Conservation (phyloP, 2,113 vertebrate species). For the Cyanistes caeruleus region DNA sequence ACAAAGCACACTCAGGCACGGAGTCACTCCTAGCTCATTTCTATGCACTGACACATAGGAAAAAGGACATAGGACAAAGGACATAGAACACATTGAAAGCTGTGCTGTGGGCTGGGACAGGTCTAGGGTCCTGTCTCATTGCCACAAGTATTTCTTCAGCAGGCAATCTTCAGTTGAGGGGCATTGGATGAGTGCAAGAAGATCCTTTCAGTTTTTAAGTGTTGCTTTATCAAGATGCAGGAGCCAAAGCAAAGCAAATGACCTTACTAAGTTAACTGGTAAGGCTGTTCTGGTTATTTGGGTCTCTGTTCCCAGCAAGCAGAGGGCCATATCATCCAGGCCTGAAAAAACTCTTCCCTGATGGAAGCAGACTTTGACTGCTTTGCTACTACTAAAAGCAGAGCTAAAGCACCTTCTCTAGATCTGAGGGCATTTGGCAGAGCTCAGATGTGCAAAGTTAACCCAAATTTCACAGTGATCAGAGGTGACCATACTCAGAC, state of each 20-base stretch:
- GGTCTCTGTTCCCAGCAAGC: accelerated
- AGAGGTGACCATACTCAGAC: background rate
- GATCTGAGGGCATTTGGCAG: background rate
- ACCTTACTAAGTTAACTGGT: background rate
- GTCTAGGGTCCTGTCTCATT: background rate
- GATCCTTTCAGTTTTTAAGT: background rate
- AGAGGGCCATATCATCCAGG: background rate
- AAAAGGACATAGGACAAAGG: no score
- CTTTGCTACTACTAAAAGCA: background rate
- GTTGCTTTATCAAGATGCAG: background rate
- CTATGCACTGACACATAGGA: background rate
- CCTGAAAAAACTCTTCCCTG: background rate
- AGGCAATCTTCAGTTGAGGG: background rate
- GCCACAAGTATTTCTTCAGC: background rate
- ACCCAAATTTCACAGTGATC: background rate
- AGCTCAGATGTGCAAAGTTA: background rate
- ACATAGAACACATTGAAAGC: background rate
- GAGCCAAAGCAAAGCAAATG: background rate
- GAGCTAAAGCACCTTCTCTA: background rate
- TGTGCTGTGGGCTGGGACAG: background rate
- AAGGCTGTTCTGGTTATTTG: background rate
- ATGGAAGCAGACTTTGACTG: background rate
- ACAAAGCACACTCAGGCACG: background rate
- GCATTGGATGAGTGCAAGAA: accelerated
- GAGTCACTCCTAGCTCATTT: background rate